Conservation (phyloP, 1,140 invertebrate species). For the Brachionus sp. region DNA sequence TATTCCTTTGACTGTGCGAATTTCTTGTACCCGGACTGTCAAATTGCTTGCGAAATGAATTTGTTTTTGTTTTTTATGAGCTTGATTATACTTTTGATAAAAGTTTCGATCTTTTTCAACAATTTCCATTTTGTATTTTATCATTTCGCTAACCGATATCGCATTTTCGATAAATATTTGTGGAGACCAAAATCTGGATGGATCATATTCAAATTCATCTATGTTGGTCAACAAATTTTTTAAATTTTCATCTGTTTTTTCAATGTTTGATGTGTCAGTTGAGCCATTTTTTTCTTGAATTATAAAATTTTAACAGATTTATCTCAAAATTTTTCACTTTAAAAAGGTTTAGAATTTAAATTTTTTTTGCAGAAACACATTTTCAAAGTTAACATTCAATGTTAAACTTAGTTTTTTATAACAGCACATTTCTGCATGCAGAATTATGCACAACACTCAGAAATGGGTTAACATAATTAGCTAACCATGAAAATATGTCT, state of each 20-base stretch:
- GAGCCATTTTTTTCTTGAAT: neutral
- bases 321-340: neutral
- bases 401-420: too few relatives aligned
- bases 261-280: neutral
- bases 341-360: neutral
- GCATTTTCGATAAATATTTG: constrained; percentile 39
- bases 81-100: neutral
- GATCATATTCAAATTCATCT: constrained; percentile 30
- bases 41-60: constrained; percentile 7
- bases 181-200: constrained; percentile 26
- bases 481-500: too few relatives aligned
- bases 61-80: neutral
- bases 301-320: too few relatives aligned
- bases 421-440: too few relatives aligned
- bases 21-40: constrained; percentile 1
- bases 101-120: constrained; percentile 35
- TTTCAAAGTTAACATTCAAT: too few relatives aligned
- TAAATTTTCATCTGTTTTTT: constrained; percentile 7
- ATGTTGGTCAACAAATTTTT: constrained; percentile 41
- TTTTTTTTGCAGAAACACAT: too few relatives aligned
- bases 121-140: constrained; percentile 42
- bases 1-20: constrained; percentile 1
- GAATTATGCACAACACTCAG: too few relatives aligned
- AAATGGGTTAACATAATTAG: neutral
- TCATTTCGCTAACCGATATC: neutral